Evolutionary conservation across 1,140 invertebrate species (phyloP).

Genomic region (Panonychus citri): DNA sequence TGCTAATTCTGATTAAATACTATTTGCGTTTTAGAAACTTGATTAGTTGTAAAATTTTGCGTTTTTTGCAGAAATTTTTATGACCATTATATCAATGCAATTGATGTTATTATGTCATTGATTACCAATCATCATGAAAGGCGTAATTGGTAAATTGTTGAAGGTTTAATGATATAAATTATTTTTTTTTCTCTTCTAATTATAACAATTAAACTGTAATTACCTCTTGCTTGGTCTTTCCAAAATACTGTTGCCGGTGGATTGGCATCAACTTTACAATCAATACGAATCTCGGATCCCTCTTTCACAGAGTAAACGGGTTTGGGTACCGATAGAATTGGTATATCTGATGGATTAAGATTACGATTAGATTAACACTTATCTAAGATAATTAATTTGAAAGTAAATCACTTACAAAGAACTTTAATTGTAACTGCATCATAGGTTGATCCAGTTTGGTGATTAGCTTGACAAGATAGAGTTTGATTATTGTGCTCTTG

Average conservation of each 20-base stretch:
- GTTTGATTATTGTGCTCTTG: neutral
- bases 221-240: neutral
- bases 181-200: too few species aligned
- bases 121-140: too few species aligned
- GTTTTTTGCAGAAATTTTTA: too few species aligned
- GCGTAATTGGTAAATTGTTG: too few species aligned
- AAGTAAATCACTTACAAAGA: slow-evolving; percentile 1
- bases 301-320: slow-evolving; percentile 1
- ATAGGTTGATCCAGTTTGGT: neutral
- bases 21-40: too few species aligned
- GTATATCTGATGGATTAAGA: neutral
- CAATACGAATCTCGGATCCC: neutral
- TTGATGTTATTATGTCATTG: too few species aligned
- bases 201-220: too few species aligned
- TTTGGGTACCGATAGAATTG: neutral
- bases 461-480: neutral
- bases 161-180: too few species aligned
- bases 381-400: neutral
- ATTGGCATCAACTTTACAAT: slow-evolving; percentile 10
- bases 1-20: too few species aligned
- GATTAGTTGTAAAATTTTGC: too few species aligned
- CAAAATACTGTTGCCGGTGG: slow-evolving; percentile 3
- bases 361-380: neutral
- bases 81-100: too few species aligned
- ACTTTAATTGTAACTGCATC: slow-evolving; percentile 1